Base-by-base conservation (phyloP, 2,888 invertebrate genomes). In the Cremastinae sp. region DNA sequence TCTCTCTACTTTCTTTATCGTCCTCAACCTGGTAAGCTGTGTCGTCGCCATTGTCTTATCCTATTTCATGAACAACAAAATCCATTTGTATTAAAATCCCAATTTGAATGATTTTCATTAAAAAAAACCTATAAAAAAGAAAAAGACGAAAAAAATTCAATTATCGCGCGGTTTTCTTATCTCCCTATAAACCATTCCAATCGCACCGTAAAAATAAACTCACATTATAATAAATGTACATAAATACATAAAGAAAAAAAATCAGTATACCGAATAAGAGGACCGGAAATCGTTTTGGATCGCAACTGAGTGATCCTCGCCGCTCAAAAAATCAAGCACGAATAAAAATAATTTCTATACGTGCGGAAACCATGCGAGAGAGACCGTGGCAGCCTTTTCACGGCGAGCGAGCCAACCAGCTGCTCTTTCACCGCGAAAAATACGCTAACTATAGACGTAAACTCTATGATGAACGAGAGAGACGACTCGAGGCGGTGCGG, bases 1-100 rank as follows among this genome's bases (percentile, higher is more conserved):
- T 87, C 94, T 93, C 90, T 95, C 94, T 84, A 94, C 91, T 91
- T 94, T 94, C 90, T 94, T 94, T 75, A 93, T 93, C 85, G 93
- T 93, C 90, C 94, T 83, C 62, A 87, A 83, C 78, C 88, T 86
- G 75, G 86, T 87, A 59, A 88, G 75, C 81, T 87, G 86, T 69
- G 89, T 86, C 51, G 87, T 85, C 78, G 88, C 88, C 88, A 88
- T 88, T 74, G 73, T 75, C 74, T 43, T 45, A 51, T 75, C 69
- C 75, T 75, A 61, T 16, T 35, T 0, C 8, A 1, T 5, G 18
- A 12, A 56, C 28, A 59, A 43, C 43, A 65, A 10, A 1, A 45
- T 28, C 16, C 0, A 8, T 1, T 18, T 58, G 58, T 55, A 65
- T 56, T 7, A 10, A 9, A 22, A 43, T 9, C 9, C 10, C 8